phyloP scores from a whole-genome alignment of 2,113 vertebrate genomes.

The Clarias batrachus region DNA sequence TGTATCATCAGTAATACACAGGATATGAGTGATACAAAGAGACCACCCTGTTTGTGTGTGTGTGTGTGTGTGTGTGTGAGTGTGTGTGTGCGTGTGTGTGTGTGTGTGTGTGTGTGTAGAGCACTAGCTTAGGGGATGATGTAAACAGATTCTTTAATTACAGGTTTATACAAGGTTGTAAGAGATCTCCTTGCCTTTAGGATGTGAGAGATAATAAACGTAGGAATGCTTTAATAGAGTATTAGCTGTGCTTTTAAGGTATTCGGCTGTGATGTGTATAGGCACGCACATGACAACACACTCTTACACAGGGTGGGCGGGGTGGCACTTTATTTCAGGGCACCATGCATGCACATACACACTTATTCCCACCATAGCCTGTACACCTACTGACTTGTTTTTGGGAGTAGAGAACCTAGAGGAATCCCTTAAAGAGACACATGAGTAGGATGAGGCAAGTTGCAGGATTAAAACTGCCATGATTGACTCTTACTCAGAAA shows the following conservation, averaged over 20 bases:
- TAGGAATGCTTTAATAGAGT: constrained; percentile 2
- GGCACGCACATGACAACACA: constrained; percentile 7
- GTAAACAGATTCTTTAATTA: constrained; percentile 52
- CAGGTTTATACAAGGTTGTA: constrained; percentile 48
- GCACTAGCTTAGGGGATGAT: constrained; percentile 50
- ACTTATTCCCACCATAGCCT: background rate
- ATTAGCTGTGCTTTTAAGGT: constrained; percentile 4
- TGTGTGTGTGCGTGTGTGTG: constrained; percentile 33
- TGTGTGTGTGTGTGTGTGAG: constrained; percentile 36
- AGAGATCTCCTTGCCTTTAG: constrained; percentile 36
- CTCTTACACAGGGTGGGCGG: background rate
- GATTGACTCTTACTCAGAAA: background rate
- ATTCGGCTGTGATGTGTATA: background rate
- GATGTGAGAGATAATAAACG: constrained; percentile 13
- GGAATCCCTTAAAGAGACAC: background rate
- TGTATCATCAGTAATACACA: constrained; percentile 22
- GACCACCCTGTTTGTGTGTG: constrained; percentile 45
- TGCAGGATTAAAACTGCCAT: background rate
- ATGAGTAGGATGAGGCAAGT: too few relatives aligned
- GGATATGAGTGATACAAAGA: constrained; percentile 17
- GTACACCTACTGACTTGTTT: background rate
- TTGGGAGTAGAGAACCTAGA: background rate
- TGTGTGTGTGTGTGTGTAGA: background rate
- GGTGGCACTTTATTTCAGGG: background rate
- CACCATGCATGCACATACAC: background rate